Base-by-base conservation (phyloP, 1,140 invertebrate species). In the Augochlora pura region DNA sequence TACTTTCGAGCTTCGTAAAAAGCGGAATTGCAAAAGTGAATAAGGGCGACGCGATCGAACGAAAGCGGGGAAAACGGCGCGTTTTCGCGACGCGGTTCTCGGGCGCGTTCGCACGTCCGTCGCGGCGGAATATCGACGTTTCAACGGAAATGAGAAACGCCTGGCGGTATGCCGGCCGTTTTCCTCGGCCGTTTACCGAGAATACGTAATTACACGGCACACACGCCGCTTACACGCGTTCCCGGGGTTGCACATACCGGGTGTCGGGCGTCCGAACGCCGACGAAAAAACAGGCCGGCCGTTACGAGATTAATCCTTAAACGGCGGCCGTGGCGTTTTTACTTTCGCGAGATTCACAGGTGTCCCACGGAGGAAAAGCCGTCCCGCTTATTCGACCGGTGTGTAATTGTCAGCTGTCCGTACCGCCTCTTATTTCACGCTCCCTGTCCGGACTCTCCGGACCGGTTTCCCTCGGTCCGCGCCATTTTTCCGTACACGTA, bases 131-230 rank as follows among this genome's bases (percentile, higher is more conserved):
- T 80, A 80, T 80, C 64, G 78, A 80, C 65, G 64, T 80, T 80
- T 80, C 71, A 75, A 59, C 71, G 72, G 72, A 80, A 78, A 78
- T 64, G 76, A 72, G 76, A 78, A 80, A 80, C 72, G 71, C 42
- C 64, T 74, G 16, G 46, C 54, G 49, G 71, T 80, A 67, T 75
- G 77, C 23, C 49, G 21, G 2, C 70, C 54, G 78, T 80, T 80
- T 80, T 74, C 78, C 65, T 42, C 52, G 72, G 16, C 49, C 14
- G 49, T 75, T 80, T 80, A 80, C 78, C 72, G 32, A 54, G 78
- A 80, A 80, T 68, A 57, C 78, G 72, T 80, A 80, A 80, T 80
- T 80, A 80, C 78, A 68, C 57, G 78, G 60, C 54, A 75, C 64
- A 67, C 63, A 21, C 72, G 78, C 65, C 63, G 67, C 72, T 80